Conservation (phyloP, 2,888 invertebrate species). For the Ectropis crepuscularia region DNA sequence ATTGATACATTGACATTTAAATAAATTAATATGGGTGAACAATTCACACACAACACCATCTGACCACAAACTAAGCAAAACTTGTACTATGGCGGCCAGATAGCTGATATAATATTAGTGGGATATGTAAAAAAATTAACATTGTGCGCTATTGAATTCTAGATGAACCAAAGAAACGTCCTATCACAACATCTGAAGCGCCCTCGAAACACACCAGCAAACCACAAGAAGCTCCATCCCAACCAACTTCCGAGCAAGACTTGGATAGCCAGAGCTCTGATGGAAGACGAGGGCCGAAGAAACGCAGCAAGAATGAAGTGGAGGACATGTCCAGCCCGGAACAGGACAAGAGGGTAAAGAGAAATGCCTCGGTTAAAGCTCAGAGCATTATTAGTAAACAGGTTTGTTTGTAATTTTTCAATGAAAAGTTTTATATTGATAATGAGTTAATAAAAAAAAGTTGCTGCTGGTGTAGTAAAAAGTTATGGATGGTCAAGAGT, state of each 20-base stretch:
- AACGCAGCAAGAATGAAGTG: slow-evolving; percentile 74
- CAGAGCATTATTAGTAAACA: slow-evolving; percentile 75
- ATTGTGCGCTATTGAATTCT: slow-evolving; percentile 14
- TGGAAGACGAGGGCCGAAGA: slow-evolving; percentile 57
- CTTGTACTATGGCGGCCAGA: too few species aligned
- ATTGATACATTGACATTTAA: too few species aligned
- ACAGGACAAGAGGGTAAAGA: slow-evolving; percentile 71
- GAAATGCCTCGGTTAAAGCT: slow-evolving; percentile 76
- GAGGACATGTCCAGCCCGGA: slow-evolving; percentile 73
- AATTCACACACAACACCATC: too few species aligned
- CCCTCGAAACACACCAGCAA: background rate
- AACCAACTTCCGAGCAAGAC: background rate
- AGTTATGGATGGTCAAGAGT: too few species aligned
- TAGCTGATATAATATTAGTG: too few species aligned
- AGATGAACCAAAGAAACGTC: slow-evolving; percentile 59
- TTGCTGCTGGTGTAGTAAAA: too few species aligned
- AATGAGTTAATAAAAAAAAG: too few species aligned
- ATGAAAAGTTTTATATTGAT: too few species aligned
- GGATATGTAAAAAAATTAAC: background rate
- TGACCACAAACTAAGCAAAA: too few species aligned
- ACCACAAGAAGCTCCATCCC: too few species aligned
- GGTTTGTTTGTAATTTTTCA: slow-evolving; percentile 46
- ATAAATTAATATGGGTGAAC: too few species aligned
- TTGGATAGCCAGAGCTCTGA: slow-evolving; percentile 48
- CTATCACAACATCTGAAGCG: background rate